phyloP scores from a whole-genome alignment of 2,113 vertebrate species.

The Ivindomyrus marchei region DNA sequence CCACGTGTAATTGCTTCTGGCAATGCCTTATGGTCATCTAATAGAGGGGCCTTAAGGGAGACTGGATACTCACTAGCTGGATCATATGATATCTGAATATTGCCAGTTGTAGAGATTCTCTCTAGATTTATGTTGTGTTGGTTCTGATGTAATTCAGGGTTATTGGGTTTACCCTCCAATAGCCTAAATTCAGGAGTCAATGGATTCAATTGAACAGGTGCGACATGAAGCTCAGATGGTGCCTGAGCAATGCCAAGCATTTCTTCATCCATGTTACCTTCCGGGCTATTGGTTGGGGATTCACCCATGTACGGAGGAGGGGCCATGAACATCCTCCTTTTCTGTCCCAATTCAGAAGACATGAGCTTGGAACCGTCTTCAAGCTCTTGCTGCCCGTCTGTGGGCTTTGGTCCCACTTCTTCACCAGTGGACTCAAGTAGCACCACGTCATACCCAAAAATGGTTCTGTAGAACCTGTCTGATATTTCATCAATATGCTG shows the following conservation, averaged over 20 bases:
- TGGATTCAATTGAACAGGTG: background rate
- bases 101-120: background rate
- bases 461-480: constrained; percentile 50
- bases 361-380: no score
- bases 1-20: background rate
- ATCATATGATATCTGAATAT: constrained; percentile 43
- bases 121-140: background rate
- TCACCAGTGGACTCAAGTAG: constrained; percentile 16
- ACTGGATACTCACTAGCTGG: constrained; percentile 25
- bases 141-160: background rate
- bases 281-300: constrained; percentile 13
- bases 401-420: constrained; percentile 3
- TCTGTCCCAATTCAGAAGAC: constrained; percentile 13
- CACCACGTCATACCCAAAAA: constrained; percentile 49
- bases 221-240: constrained; percentile 20
- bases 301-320: background rate
- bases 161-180: background rate
- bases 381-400: background rate
- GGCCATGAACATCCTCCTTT: background rate
- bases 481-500: constrained; percentile 52
- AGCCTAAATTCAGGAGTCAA: background rate
- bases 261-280: constrained; percentile 20
- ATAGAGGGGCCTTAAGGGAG: constrained; percentile 4
- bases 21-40: constrained; percentile 5
- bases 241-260: background rate